Conservation (phyloP, 2,888 invertebrate species). For the Graphium colonna region DNA sequence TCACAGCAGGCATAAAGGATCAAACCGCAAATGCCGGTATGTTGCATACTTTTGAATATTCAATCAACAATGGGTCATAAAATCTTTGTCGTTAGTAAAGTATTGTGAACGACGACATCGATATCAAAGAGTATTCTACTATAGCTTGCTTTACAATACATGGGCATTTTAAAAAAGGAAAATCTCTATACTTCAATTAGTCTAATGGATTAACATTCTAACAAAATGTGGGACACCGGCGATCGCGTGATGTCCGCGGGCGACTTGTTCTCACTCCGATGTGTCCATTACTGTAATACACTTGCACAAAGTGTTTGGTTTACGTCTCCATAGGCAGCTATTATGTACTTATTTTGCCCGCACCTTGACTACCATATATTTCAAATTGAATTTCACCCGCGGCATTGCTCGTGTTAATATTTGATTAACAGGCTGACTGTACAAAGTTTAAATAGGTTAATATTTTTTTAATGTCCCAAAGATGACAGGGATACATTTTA, state of each 20-base stretch:
- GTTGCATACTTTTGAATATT: not conserved
- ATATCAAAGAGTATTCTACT: no score
- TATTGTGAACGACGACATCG: no score
- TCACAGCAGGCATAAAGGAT: not conserved
- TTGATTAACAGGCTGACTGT: no score
- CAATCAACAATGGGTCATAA: not conserved
- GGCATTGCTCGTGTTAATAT: no score
- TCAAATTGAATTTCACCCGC: no score
- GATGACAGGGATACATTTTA: no score
- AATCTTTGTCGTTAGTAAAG: not conserved
- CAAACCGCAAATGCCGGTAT: not conserved
- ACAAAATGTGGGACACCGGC: slow-evolving; percentile 42
- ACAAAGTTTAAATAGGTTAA: no score
- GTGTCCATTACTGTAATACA: slow-evolving; percentile 35
- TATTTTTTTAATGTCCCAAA: no score
- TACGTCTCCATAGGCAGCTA: slow-evolving; percentile 1
- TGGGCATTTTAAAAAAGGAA: not conserved
- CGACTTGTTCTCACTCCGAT: slow-evolving; percentile 36
- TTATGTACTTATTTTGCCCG: not conserved
- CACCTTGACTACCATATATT: no score
- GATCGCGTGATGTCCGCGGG: slow-evolving; percentile 49
- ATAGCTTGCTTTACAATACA: no score
- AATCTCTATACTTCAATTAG: slow-evolving; percentile 35
- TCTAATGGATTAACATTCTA: slow-evolving; percentile 44
- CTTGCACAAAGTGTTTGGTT: slow-evolving; percentile 25